Evolutionary conservation across 2,113 vertebrate genomes (phyloP).

Genomic region (Lophura nycthemera): DNA sequence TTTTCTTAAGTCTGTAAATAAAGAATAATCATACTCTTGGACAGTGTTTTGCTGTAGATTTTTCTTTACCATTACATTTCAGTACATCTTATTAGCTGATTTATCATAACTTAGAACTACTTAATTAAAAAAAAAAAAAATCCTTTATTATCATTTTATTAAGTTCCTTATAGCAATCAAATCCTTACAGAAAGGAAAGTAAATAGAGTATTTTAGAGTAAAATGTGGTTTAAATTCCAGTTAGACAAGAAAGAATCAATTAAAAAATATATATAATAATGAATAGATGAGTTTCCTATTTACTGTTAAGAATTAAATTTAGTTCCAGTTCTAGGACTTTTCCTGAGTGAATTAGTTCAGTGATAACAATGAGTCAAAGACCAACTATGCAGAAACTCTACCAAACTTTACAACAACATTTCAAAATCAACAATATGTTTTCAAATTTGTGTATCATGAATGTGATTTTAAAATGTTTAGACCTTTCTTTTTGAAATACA

Average conservation of each 20-base stretch:
- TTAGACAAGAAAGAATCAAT: background rate
- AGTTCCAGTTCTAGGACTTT: background rate
- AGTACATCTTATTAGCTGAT: background rate
- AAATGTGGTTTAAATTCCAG: background rate
- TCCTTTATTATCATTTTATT: background rate
- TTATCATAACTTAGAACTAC: background rate
- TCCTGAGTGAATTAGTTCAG: background rate
- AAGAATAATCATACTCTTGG: background rate
- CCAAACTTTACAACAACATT: accelerated
- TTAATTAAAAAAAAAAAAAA: background rate
- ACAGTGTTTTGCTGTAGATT: background rate
- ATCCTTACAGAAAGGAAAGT: background rate
- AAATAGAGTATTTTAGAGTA: background rate
- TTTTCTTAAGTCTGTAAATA: background rate
- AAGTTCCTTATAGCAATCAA: background rate
- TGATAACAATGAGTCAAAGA: background rate
- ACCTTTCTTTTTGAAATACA: background rate
- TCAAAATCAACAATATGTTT: background rate
- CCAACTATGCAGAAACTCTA: background rate
- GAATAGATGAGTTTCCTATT: background rate
- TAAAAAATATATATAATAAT: background rate
- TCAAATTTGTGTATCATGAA: background rate
- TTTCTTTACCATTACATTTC: background rate
- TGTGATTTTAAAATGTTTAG: background rate
- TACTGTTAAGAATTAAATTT: background rate